Conservation (phyloP, 2,797 vertebrate species). For the Coregonus ussuriensis region DNA sequence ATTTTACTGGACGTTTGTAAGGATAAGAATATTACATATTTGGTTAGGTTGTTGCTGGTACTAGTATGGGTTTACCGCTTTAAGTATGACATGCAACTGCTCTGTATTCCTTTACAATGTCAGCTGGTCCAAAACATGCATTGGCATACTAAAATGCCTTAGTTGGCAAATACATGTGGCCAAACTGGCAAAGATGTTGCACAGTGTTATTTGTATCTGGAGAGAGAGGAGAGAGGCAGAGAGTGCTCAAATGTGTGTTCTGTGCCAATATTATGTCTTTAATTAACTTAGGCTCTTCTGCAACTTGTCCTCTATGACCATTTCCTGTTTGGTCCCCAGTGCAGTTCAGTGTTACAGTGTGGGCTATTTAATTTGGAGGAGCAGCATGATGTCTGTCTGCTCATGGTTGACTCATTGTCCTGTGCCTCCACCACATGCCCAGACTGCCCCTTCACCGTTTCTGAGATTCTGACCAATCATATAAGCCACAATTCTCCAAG, state of each 20-base stretch:
- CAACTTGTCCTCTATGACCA: neutral
- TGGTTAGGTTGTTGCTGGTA: neutral
- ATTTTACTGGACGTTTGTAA: neutral
- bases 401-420: conserved; percentile 4
- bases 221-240: neutral
- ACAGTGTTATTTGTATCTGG: neutral
- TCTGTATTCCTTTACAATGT: neutral
- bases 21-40: neutral
- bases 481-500: neutral
- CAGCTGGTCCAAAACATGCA: neutral
- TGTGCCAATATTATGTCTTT: neutral
- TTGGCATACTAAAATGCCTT: neutral
- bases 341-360: neutral
- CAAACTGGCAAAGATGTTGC: neutral
- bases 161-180: neutral
- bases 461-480: neutral
- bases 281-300: neutral
- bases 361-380: neutral
- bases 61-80: neutral
- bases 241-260: neutral
- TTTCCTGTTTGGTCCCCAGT: neutral
- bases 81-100: neutral
- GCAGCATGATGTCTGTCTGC: neutral
- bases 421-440: neutral
- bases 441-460: neutral